These are phyloP conservation scores for Mystacides longicornis DNA, from an alignment of 2,888 invertebrate genomes.

Conservation along the genomic window DNA sequence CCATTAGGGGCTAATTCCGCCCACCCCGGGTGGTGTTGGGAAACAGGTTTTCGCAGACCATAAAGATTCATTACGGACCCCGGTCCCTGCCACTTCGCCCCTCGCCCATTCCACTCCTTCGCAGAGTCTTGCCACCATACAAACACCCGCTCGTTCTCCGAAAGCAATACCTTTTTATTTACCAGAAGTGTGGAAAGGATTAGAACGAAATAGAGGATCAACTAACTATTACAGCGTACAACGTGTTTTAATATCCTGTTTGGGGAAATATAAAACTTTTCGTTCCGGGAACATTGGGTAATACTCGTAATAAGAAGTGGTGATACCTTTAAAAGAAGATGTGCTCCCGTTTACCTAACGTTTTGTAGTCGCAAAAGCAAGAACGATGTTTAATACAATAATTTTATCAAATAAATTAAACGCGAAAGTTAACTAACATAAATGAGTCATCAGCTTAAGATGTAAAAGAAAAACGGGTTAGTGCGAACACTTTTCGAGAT, in stretches of 20 bases:
- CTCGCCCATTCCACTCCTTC: neutral
- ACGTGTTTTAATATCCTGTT: conserved; percentile 1
- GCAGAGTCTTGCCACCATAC: too few relatives aligned
- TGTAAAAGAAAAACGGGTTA: too few relatives aligned
- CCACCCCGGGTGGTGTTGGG: conserved; percentile 14
- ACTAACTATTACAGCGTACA: neutral
- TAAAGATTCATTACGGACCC: conserved; percentile 40
- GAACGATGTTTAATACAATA: too few relatives aligned
- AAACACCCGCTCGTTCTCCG: neutral
- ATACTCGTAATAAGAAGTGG: too few relatives aligned
- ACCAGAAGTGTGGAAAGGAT: conserved; percentile 1
- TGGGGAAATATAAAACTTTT: neutral
- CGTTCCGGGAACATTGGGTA: too few relatives aligned
- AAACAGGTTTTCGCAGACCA: conserved; percentile 41
- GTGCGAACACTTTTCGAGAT: too few relatives aligned
- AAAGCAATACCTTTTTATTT: conserved; percentile 1
- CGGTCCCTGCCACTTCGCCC: neutral
- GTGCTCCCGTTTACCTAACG: too few relatives aligned
- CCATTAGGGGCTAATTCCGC: conserved; percentile 25
- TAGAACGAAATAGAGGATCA: neutral
- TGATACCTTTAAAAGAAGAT: too few relatives aligned
- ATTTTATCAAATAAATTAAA: too few relatives aligned
- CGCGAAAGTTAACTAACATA: too few relatives aligned
- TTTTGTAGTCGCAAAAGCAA: too few relatives aligned
- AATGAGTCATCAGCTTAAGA: too few relatives aligned